Evolutionary conservation across 2,113 vertebrate species (phyloP).

Genomic region (Xiphophorus hellerii): DNA sequence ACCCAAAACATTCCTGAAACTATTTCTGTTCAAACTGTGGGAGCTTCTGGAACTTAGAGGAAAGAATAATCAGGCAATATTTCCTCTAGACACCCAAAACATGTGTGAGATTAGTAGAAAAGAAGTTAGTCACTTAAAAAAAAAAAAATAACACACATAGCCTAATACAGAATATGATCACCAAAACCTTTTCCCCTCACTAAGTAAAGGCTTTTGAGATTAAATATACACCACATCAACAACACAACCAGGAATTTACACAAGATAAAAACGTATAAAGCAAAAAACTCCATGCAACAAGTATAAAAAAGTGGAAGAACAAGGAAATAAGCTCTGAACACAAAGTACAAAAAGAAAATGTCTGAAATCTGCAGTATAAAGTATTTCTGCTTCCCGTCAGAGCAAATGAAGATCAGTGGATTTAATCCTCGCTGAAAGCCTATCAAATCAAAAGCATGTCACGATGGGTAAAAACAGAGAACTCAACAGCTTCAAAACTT

Average conservation of each 20-base stretch:
- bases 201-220: no score
- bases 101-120: background rate
- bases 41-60: constrained; percentile 7
- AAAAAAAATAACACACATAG: background rate
- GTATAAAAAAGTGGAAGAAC: background rate
- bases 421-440: background rate
- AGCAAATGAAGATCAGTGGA: background rate
- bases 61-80: background rate
- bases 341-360: background rate
- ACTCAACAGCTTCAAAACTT: background rate
- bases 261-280: background rate
- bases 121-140: background rate
- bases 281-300: background rate
- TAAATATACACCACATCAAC: background rate
- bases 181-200: no score
- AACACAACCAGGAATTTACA: background rate
- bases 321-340: background rate
- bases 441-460: background rate
- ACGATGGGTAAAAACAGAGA: background rate
- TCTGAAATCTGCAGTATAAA: background rate
- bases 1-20: background rate
- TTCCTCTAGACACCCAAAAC: constrained; percentile 5
- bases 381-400: background rate
- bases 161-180: no score
- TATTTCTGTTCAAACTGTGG: constrained; percentile 20